A percentile compares a stretch with the other conserved stretches of the same genome.
Evolutionary conservation across 2,113 vertebrate species (phyloP).

Genomic region (Furnarius figulus): DNA sequence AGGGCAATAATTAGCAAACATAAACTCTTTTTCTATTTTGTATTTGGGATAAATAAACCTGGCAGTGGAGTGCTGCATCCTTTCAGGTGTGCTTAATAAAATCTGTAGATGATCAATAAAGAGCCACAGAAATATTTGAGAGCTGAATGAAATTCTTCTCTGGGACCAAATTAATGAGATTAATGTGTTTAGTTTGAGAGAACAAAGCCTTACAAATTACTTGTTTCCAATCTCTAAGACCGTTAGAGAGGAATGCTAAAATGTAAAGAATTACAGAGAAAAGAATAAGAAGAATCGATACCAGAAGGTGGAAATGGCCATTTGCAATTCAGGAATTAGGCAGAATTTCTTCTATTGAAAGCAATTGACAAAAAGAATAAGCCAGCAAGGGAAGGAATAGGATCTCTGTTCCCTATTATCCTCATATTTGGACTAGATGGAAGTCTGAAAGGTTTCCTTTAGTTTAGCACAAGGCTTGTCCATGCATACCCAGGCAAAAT

Average conservation of each 20-base stretch:
- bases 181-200: background rate
- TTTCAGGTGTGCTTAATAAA: background rate
- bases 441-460: background rate
- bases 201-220: background rate
- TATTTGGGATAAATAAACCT: background rate
- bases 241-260: background rate
- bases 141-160: background rate
- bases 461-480: background rate
- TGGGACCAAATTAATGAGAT: background rate
- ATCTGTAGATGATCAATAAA: background rate
- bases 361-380: background rate
- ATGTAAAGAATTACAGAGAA: background rate
- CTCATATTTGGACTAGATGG: background rate
- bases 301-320: background rate
- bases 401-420: background rate
- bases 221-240: background rate
- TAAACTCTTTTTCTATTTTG: background rate
- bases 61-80: background rate
- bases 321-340: background rate
- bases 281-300: background rate
- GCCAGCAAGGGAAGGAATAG: background rate
- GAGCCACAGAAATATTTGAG: background rate
- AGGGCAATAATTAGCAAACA: background rate
- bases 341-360: background rate
- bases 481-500: background rate